A percentile compares a stretch with the other conserved stretches of the same genome.
phyloP scores from a whole-genome alignment of 2,113 vertebrate genomes.

The Ceratotherium simum region DNA sequence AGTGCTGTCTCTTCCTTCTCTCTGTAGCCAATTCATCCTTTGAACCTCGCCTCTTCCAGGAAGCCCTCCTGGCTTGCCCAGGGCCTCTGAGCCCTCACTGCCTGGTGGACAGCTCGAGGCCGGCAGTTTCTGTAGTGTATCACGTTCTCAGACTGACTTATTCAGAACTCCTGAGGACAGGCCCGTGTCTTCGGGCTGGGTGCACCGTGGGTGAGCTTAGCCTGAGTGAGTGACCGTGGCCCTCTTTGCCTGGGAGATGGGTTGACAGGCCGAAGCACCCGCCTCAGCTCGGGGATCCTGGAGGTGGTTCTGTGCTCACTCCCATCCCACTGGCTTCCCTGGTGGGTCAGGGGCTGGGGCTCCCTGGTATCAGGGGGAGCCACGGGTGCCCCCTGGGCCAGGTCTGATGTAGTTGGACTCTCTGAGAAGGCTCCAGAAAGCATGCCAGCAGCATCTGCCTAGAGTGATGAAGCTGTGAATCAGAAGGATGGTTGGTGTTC shows the following conservation, averaged over 20 bases:
- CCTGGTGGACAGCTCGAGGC: neutral
- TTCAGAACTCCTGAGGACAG: neutral
- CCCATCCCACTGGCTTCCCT: neutral
- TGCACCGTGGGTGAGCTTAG: neutral
- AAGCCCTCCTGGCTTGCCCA: neutral
- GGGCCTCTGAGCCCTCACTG: neutral
- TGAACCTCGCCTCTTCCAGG: neutral
- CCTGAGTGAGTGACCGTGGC: neutral
- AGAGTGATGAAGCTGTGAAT: rapidly evolving
- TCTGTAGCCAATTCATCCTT: neutral
- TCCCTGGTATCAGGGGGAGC: neutral
- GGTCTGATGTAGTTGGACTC: rapidly evolving
- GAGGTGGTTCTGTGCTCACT: too few relatives aligned
- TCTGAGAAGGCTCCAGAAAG: neutral
- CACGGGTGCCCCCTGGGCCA: neutral
- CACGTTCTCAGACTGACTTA: neutral
- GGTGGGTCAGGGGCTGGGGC: neutral
- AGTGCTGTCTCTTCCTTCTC: neutral
- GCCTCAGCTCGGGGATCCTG: neutral
- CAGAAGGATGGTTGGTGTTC: rapidly evolving
- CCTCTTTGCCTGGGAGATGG: neutral
- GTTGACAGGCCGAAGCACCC: neutral
- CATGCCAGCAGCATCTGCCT: neutral
- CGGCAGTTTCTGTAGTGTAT: neutral
- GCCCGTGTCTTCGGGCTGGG: rapidly evolving